phyloP scores from a whole-genome alignment of 1,140 invertebrate species.

The Megalopta genalis region DNA sequence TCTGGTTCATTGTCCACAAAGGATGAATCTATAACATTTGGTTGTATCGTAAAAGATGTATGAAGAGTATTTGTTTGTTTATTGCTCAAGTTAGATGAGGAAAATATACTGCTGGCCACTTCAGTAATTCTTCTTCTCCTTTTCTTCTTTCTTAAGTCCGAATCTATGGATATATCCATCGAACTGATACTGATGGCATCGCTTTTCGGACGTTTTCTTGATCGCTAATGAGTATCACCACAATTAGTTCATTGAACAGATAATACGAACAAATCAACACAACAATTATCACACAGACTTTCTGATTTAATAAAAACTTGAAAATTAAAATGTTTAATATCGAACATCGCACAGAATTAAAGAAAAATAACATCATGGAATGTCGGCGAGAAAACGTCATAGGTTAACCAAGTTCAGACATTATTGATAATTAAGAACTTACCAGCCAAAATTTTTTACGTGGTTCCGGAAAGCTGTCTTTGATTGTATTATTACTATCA shows the following conservation, averaged over 20 bases:
- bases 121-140: slow-evolving; percentile 76
- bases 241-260: not conserved
- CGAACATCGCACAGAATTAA: not conserved
- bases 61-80: slow-evolving; percentile 68
- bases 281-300: not conserved
- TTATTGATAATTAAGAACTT: slow-evolving; percentile 27
- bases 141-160: slow-evolving; percentile 69
- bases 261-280: not conserved
- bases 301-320: not conserved
- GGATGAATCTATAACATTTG: slow-evolving; percentile 63
- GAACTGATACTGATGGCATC: slow-evolving; percentile 74
- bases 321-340: not conserved
- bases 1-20: slow-evolving; percentile 65
- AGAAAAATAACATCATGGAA: slow-evolving; percentile 25
- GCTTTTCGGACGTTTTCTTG: slow-evolving; percentile 75
- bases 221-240: slow-evolving; percentile 61
- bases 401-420: not conserved
- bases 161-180: slow-evolving; percentile 74
- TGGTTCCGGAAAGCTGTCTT: slow-evolving; percentile 74
- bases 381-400: not conserved
- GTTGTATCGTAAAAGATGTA: slow-evolving; percentile 66
- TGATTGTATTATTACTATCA: slow-evolving; percentile 67
- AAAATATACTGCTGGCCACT: slow-evolving; percentile 73
- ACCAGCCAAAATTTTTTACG: slow-evolving; percentile 76
- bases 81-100: slow-evolving; percentile 54